A percentile compares a stretch with the other conserved stretches of the same genome.
phyloP scores from a whole-genome alignment of 2,888 invertebrate species.

The Tipula vernalis region DNA sequence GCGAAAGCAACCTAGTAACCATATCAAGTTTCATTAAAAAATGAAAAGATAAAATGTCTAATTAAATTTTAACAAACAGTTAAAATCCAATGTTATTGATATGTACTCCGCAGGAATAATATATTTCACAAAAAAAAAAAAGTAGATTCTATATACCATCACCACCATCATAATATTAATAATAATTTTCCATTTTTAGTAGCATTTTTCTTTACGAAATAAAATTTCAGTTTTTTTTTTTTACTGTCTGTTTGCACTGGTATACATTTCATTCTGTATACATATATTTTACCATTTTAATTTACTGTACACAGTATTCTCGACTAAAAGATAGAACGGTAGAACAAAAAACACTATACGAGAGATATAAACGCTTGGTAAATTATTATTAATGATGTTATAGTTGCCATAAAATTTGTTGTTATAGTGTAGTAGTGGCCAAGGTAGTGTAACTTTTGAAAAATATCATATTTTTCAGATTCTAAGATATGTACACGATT shows the following conservation, averaged over 20 bases:
- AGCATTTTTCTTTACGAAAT: not conserved
- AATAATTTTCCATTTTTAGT: not conserved
- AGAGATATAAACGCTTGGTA: not conserved
- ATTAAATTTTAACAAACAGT: too few species aligned
- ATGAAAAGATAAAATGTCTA: too few species aligned
- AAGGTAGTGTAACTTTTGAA: not conserved
- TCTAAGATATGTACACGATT: not conserved
- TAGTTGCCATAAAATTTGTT: not conserved
- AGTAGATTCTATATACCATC: not conserved
- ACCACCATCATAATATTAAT: not conserved
- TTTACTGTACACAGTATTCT: not conserved
- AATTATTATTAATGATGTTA: conserved; percentile 4
- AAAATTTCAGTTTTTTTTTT: not conserved
- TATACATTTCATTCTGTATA: not conserved
- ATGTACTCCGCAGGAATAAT: not conserved
- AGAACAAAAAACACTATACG: not conserved
- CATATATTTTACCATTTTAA: not conserved
- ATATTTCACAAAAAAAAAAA: not conserved
- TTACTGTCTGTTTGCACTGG: not conserved
- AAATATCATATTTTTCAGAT: not conserved
- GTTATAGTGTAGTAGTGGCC: not conserved
- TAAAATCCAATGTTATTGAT: too few species aligned
- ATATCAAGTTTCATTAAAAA: too few species aligned
- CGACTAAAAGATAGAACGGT: not conserved
- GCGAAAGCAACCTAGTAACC: too few species aligned